Percentiles rank a stretch among this genome's conserved stretches.
Evolutionary conservation across 2,888 invertebrate species (phyloP).

Genomic region (Platycheirus rosarum): DNA sequence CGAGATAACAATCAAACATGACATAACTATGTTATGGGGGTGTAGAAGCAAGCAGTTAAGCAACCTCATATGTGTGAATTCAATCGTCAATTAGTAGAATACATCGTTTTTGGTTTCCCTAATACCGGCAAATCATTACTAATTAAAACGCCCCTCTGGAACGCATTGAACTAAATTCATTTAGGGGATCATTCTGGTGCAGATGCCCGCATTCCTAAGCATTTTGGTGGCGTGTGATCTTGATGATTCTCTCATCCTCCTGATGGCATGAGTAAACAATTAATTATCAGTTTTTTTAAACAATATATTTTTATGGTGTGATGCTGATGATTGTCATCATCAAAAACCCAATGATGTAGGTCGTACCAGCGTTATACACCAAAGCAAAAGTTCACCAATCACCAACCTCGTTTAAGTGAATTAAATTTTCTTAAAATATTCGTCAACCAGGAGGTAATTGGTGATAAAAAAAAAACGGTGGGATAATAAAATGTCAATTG

Average conservation of each 20-base stretch:
- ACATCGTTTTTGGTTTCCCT: too few species aligned
- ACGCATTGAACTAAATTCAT: too few species aligned
- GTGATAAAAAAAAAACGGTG: background rate
- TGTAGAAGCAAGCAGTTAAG: too few species aligned
- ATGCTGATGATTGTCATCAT: constrained; percentile 4
- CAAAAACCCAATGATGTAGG: background rate
- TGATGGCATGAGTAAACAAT: constrained; percentile 24
- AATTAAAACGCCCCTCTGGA: background rate
- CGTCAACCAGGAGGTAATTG: constrained; percentile 3
- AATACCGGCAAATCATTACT: too few species aligned
- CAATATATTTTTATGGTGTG: background rate
- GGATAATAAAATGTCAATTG: constrained; percentile 58
- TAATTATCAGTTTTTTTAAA: background rate
- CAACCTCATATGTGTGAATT: constrained; percentile 1
- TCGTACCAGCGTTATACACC: background rate
- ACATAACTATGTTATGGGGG: too few species aligned
- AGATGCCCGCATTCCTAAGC: constrained; percentile 29
- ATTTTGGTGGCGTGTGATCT: constrained; percentile 1
- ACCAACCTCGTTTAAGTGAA: constrained; percentile 22
- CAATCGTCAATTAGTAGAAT: constrained; percentile 23
- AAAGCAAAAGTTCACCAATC: constrained; percentile 14
- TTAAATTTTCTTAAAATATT: constrained; percentile 39
- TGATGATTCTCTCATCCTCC: constrained; percentile 1
- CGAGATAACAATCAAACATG: too few species aligned
- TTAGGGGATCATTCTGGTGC: constrained; percentile 12